Evolutionary conservation across 2,888 invertebrate genomes (phyloP).

Genomic region (Exephanes ischioxanthus): DNA sequence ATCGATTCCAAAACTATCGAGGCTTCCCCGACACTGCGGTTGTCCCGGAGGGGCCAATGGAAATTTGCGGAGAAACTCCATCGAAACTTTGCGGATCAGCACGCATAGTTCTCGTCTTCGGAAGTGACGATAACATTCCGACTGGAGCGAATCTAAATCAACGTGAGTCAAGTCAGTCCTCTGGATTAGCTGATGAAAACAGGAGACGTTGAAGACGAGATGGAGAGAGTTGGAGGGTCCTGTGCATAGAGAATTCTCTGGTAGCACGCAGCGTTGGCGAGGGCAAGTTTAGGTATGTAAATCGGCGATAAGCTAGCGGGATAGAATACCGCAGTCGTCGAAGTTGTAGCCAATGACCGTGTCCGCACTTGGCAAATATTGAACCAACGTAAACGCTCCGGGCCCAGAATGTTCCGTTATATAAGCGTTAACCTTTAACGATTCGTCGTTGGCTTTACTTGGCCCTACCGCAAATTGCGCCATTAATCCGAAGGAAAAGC

Average conservation of each 20-base stretch:
- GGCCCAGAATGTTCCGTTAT: conserved; percentile 2
- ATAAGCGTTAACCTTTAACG: conserved; percentile 45
- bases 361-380: conserved; percentile 54
- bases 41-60: neutral
- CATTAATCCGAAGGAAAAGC: conserved; percentile 73
- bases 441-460: conserved; percentile 60
- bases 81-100: conserved; percentile 22
- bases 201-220: conserved; percentile 22
- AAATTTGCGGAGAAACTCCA: conserved; percentile 28
- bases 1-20: conserved; percentile 54
- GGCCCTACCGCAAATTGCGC: conserved; percentile 69
- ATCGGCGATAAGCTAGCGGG: conserved; percentile 26
- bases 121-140: conserved; percentile 53
- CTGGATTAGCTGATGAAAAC: conserved; percentile 49
- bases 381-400: conserved; percentile 20
- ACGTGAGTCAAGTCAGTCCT: conserved; percentile 38
- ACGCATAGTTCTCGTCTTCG: conserved; percentile 47
- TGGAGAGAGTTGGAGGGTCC: neutral
- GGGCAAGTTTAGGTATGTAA: conserved; percentile 22
- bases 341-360: conserved; percentile 11
- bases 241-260: conserved; percentile 12
- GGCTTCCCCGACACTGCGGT: conserved; percentile 4
- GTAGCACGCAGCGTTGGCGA: neutral
- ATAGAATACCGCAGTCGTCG: conserved; percentile 28
- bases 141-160: conserved; percentile 61